Conservation (phyloP, 2,797 vertebrate genomes). For the Coccyzus lansbergi region DNA sequence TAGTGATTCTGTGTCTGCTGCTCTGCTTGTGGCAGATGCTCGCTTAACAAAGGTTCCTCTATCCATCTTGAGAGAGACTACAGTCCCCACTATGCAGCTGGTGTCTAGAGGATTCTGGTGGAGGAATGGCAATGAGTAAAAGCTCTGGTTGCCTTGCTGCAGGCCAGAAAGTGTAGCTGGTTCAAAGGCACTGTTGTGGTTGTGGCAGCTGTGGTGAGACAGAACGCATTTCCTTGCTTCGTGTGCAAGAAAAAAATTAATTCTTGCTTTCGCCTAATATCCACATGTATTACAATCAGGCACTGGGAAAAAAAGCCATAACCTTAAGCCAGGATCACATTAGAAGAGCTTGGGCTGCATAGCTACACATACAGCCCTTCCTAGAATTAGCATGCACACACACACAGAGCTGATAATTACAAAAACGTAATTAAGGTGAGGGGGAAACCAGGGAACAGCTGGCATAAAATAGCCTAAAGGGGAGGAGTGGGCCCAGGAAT, state of each 20-base stretch:
- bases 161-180: neutral
- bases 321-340: neutral
- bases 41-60: neutral
- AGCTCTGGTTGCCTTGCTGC: neutral
- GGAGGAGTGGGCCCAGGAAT: slow-evolving; percentile 48
- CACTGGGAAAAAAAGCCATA: neutral
- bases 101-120: neutral
- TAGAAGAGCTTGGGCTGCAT: neutral
- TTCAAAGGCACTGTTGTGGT: neutral
- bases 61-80: neutral
- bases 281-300: neutral
- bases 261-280: neutral
- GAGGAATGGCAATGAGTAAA: neutral
- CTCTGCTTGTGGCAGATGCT: accelerated
- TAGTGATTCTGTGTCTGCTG: no score
- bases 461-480: slow-evolving; percentile 18
- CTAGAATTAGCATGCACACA: neutral
- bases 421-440: slow-evolving; percentile 29
- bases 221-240: neutral
- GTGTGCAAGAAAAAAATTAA: neutral
- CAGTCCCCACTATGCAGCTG: neutral
- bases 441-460: slow-evolving; percentile 46
- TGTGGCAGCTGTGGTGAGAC: accelerated
- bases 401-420: neutral
- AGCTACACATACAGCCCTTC: neutral